These are phyloP conservation scores for Panthera uncia DNA, from an alignment of 2,113 vertebrate species.

Conservation along the genomic window DNA sequence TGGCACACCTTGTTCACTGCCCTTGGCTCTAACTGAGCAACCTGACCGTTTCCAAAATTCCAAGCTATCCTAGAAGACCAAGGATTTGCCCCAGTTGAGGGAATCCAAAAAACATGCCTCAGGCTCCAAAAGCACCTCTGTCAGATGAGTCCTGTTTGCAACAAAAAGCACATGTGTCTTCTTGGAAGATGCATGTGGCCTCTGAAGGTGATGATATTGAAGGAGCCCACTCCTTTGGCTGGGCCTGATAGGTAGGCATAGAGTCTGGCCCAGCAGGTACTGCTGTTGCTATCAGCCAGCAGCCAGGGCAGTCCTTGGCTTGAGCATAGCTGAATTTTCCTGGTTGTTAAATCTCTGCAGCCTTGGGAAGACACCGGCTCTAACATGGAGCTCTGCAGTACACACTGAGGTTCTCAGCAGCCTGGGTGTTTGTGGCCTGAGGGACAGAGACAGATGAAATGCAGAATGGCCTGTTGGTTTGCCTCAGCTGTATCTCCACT, in stretches of 20 bases:
- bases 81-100: neutral
- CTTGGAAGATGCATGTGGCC: neutral
- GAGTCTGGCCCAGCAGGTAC: neutral
- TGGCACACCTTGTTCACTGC: neutral
- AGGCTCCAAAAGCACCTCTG: neutral
- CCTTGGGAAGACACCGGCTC: slow-evolving; percentile 9
- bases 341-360: slow-evolving; percentile 8
- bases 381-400: neutral
- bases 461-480: slow-evolving; percentile 25
- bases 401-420: neutral
- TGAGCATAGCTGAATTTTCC: slow-evolving; percentile 32
- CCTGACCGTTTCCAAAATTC: neutral
- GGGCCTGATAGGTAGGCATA: neutral
- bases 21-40: neutral
- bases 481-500: neutral
- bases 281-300: slow-evolving; percentile 51
- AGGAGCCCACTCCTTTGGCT: neutral
- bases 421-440: neutral
- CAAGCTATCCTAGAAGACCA: slow-evolving; percentile 28
- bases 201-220: neutral
- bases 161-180: neutral
- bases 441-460: slow-evolving; percentile 27
- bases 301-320: slow-evolving; percentile 31
- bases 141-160: neutral
- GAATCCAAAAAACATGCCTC: neutral